Evolutionary conservation across 2,113 vertebrate genomes (phyloP), one percentile per base, ranked within the genome.

Genomic region (Triplophysa rosa): DNA sequence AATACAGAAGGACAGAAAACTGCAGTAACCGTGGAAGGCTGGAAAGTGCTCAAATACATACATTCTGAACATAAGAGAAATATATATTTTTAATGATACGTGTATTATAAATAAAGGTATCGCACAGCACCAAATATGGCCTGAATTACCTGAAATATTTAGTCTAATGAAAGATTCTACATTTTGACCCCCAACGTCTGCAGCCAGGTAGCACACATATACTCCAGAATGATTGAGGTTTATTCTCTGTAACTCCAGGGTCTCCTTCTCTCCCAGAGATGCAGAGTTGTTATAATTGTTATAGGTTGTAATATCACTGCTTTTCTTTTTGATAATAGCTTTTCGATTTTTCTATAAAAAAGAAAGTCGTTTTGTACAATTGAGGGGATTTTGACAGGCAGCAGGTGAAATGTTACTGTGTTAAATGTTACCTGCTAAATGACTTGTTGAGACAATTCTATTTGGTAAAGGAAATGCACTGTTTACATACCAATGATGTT

Each of bases 141-240:
- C 17, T 64, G 14, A 65, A 52, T 65, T 79, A 86, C 85, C 85
- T 80, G 85, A 80, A 23, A 87, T 78, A 33, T 45, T 80, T 19
- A 87, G 45, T 19, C 1, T 33, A 29, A 87, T 21, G 0, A 4
- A 5, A 2, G 77, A 82, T 0, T 80, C 16, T 5, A 7, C 19
- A 58, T 85, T 84, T 67, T 0, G 79, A 13, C 33, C n/a, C 2
- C 86, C 86, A 47, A 85, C 16, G 0, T 78, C 58, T 59, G 86
- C 84, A 47, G 72, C 80, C 33, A 84, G 63, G 42, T 24, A 79
- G 40, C 86, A 87, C n/a, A 21, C 11, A 40, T 87, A 87, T 17
- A 4, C 0, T 47, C 86, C 86, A 8, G 82, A 80, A 56, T 84
- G 33, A 37, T 80, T 54, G 64, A 72, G 12, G 61, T 75, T 52